Evolutionary conservation across 2,113 vertebrate species (phyloP).

Genomic region (Australoheros scitulus): DNA sequence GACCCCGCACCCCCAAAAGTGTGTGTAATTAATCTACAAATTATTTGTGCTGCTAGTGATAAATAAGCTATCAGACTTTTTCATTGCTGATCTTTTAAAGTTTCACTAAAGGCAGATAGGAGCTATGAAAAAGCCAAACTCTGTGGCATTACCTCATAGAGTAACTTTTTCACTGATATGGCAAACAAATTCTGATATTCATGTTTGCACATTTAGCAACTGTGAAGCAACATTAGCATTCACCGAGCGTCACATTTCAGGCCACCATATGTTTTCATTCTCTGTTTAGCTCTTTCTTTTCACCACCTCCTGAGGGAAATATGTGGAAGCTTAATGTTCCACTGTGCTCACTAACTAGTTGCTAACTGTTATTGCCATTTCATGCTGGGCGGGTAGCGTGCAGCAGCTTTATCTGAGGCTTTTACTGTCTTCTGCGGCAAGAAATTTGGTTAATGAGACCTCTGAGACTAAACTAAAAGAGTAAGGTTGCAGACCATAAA

Average conservation of each 20-base stretch:
- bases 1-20: no score
- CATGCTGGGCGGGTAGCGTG: not conserved
- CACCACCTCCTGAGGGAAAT: not conserved
- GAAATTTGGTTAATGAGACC: slow-evolving; percentile 14
- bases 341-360: not conserved
- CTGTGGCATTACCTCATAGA: not conserved
- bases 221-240: not conserved
- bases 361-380: not conserved
- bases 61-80: not conserved
- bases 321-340: not conserved
- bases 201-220: not conserved
- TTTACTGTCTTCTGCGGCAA: not conserved
- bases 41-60: not conserved
- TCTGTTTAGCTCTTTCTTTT: not conserved
- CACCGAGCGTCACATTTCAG: not conserved
- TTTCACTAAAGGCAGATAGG: not conserved
- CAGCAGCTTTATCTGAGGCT: not conserved
- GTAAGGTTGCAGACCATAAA: not conserved
- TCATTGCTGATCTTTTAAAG: not conserved
- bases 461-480: not conserved
- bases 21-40: no score
- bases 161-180: not conserved
- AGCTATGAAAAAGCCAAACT: not conserved
- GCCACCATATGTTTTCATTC: not conserved
- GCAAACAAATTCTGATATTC: not conserved